Evolutionary conservation across 2,797 vertebrate species (phyloP), one percentile per base, ranked within the genome.

Genomic region (Eulemur rubriventer): DNA sequence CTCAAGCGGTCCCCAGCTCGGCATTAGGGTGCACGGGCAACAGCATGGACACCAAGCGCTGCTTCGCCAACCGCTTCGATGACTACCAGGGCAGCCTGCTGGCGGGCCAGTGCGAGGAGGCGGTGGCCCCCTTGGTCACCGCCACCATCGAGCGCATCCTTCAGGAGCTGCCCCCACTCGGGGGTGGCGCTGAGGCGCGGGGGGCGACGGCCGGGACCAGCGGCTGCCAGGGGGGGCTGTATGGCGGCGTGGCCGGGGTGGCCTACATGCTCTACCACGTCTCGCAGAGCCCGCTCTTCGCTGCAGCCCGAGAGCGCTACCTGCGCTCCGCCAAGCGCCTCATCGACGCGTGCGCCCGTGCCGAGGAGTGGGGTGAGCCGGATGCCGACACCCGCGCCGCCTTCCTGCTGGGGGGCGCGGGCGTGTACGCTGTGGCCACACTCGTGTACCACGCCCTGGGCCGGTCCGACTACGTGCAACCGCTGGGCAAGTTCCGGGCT

Each of bases 201-300:
- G 93, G 96, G 76, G 94, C 96, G 69, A 97, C 96, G 69, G 94
- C 98, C 50, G 98, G 98, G 80, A 75, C 97, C 96, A 97, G 97
- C 85, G 98, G 98, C 76, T 98, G 98, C 96, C 99, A 99, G 70
- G 99, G 99, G 6, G 99, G 99, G 33, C 98, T 99, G 96, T 99
- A 99, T 93, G 98, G 99, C 78, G 99, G 99, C 14, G 98, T 98
- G 95, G 99, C 99, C 16, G 99, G 99, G 67, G 99, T 99, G 98
- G 99, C 99, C 93, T 99, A 99, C 96, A 99, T 99, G 99, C 98
- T 99, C 28, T 99, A 99, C 96, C 99, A 99, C 83, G 99, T 99
- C 97, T 98, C 99, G 10, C 99, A 99, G 98, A 99, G 99, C 81
- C 98, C 99, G 69, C 98, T 99, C 70, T 99, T 99, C 98, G 98